Evolutionary conservation across 1,140 invertebrate genomes (phyloP), one percentile per base, ranked within the genome.

Genomic region (Philopotamus ludificatus): DNA sequence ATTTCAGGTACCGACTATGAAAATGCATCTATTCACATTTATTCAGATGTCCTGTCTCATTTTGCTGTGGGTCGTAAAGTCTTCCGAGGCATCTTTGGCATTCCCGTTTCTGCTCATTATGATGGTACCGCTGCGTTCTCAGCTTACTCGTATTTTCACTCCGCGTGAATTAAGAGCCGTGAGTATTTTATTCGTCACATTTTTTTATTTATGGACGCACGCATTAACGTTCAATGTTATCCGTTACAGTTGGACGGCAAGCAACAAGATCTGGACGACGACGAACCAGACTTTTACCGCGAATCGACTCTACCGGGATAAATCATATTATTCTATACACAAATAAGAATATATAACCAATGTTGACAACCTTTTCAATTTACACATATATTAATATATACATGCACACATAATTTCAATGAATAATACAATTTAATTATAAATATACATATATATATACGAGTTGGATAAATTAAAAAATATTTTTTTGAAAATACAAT

Each of bases 271-370:
- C 82, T 86, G 60, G 87, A 82, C 63, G 90, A 94, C 70, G 92
- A 93, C 74, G 93, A 95, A 77, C 90, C 90, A n/a, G 93, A 95
- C 76, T 95, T 95, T 80, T 96, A 95, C 75, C 88, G 88, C 71
- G 88, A 92, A 81, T 89, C 90, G 59, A 87, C 87, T 42, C 77
- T 92, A 76, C 91, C 92, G 67, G 88, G 87, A 70, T 90, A 85
- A 80, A 65, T 18, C 28, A 18, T 10, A 49, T n/a, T n/a, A n/a
- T n/a, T n/a, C n/a, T n/a, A n/a, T n/a, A n/a, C n/a, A n/a, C n/a
- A n/a, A n/a, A n/a, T n/a, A n/a, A n/a, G n/a, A n/a, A n/a, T n/a
- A n/a, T n/a, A n/a, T n/a, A n/a, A n/a, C n/a, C n/a, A n/a, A n/a
- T n/a, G n/a, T n/a, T n/a, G n/a, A n/a, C n/a, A n/a, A n/a, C n/a